Evolutionary conservation across 2,888 invertebrate genomes (phyloP), one percentile per base, ranked within the genome.

Genomic region (Saturnia pavonia): DNA sequence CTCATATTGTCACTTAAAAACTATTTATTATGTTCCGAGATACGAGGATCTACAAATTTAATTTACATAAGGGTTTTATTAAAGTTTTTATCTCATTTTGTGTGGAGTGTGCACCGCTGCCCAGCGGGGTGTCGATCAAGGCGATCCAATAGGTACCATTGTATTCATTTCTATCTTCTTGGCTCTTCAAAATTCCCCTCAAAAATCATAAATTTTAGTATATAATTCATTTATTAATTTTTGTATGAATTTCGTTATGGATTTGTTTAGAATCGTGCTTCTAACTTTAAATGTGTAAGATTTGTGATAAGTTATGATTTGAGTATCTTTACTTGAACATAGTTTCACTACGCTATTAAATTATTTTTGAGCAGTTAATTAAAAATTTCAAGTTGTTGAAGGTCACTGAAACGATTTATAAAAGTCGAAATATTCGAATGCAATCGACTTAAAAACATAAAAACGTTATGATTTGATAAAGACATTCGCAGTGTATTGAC

Each of bases 51-150:
- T 85, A 91, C 85, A 89, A 89, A 90, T 91, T 90, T 86, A 90
- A 92, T 92, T 92, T 92, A 90, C 89, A 88, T 91, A 89, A 85
- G 87, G 84, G 87, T 91, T 90, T 91, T 89, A 91, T 91, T 89
- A 82, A 84, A 85, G 79, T 87, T 89, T 88, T 91, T 91, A 88
- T 89, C 81, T 88, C 81, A 85, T 90, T 90, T 89, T 86, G 87
- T 85, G 81, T 81, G 79, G 81, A 75, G 85, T 81, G 85, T 87
- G 89, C 89, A 87, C 85, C 73, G 77, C 82, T 87, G 82, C 90
- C 76, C 90, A 81, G 89, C 91, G 86, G 92, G 92, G 85, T 80
- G 85, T 85, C 90, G 79, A 80, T 80, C 78, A 83, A 80, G 80
- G 82, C 83, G 84, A 84, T 85, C 83, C 82, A 73, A 77, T 71